Percentiles rank a stretch among this genome's conserved stretches.
These are phyloP conservation scores for Lepidocolaptes lacrymiger DNA, from an alignment of 2,797 vertebrate genomes.

Conservation along the genomic window DNA sequence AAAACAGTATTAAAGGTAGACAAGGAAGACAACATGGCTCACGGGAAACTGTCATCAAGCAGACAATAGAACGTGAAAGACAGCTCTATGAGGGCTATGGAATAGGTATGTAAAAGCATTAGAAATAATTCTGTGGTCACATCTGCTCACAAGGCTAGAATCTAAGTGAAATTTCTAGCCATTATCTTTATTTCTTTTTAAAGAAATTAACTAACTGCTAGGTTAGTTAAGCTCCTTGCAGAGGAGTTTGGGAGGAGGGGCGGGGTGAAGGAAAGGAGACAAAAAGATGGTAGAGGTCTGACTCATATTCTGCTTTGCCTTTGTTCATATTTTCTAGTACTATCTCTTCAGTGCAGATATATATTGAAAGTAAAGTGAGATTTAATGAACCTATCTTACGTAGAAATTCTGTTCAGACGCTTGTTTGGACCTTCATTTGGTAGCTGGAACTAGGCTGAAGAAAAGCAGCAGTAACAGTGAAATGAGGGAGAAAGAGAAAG, in stretches of 20 bases:
- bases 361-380: neutral
- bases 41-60: slow-evolving; percentile 88
- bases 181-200: neutral
- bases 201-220: neutral
- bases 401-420: neutral
- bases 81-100: slow-evolving; percentile 84
- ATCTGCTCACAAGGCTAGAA: neutral
- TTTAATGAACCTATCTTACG: neutral
- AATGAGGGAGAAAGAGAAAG: neutral
- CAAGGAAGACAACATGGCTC: slow-evolving; percentile 89
- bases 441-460: neutral
- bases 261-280: neutral
- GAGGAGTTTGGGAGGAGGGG: neutral
- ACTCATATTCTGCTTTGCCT: neutral
- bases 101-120: slow-evolving; percentile 80
- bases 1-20: slow-evolving; percentile 92
- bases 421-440: neutral
- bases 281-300: neutral
- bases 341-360: neutral
- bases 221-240: neutral
- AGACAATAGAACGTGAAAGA: slow-evolving; percentile 88
- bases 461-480: neutral
- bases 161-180: neutral
- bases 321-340: neutral
- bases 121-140: neutral